Conservation (phyloP, 2,888 invertebrate genomes). For the Eristalis intricaria region DNA sequence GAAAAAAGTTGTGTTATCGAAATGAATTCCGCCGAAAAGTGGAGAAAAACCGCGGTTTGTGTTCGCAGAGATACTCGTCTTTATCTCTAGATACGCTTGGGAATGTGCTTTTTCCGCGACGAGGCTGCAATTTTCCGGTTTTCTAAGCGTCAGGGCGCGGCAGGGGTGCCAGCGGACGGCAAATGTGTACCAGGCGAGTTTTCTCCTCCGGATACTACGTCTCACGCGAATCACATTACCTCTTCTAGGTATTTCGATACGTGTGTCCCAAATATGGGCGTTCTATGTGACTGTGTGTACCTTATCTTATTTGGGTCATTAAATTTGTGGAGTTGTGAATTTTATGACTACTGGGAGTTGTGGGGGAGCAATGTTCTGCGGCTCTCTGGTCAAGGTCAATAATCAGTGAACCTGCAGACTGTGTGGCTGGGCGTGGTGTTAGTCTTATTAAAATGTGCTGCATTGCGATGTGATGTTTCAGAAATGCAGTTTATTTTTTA, state of each 20-base stretch:
- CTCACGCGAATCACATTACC: slow-evolving; percentile 48
- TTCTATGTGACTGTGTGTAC: slow-evolving; percentile 6
- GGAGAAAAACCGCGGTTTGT: not conserved
- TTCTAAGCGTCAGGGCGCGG: slow-evolving; percentile 41
- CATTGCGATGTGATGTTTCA: not conserved
- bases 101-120: slow-evolving; percentile 50
- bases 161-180: no score
- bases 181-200: not conserved
- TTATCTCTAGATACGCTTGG: slow-evolving; percentile 19
- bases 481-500: not conserved
- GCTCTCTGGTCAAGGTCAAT: not conserved
- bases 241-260: slow-evolving; percentile 44
- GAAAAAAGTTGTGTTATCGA: slow-evolving; percentile 11
- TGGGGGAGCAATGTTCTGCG: not conserved
- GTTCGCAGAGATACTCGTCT: not conserved
- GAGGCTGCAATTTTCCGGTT: slow-evolving; percentile 46
- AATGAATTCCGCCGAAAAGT: slow-evolving; percentile 44
- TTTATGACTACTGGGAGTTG: not conserved
- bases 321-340: not conserved
- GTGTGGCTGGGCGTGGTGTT: not conserved
- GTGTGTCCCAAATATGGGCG: slow-evolving; percentile 15
- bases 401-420: not conserved
- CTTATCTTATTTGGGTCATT: slow-evolving; percentile 30
- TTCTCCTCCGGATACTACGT: slow-evolving; percentile 26
- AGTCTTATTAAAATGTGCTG: not conserved